Conservation (phyloP, 2,113 vertebrate species). For the Sinocyclocheilus anshuiensis region DNA sequence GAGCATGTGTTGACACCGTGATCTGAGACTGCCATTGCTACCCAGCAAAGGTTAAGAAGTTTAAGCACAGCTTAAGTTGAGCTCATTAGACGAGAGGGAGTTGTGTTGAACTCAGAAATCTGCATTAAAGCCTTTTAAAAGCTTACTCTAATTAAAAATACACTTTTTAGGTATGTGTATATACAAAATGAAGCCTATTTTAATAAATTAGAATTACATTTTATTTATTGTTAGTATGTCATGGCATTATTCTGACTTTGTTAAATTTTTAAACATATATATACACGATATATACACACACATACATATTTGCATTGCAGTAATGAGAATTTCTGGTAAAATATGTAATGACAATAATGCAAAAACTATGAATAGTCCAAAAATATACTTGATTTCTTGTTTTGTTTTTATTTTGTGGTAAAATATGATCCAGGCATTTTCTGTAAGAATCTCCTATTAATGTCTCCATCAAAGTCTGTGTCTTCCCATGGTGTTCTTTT, state of each 20-base stretch:
- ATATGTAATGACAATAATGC: neutral
- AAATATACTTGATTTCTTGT: neutral
- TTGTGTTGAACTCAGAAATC: neutral
- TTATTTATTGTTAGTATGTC: neutral
- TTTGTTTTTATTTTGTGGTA: neutral
- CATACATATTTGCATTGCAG: too few relatives aligned
- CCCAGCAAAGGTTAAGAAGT: constrained; percentile 86
- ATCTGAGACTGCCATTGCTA: constrained; percentile 21
- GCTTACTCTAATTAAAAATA: neutral
- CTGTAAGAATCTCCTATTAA: neutral
- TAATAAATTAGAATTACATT: neutral
- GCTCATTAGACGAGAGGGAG: constrained; percentile 80
- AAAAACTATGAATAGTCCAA: neutral
- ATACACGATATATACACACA: too few relatives aligned
- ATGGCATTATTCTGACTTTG: too few relatives aligned
- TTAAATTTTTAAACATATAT: too few relatives aligned
- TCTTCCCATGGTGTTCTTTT: constrained; percentile 12
- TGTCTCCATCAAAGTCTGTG: constrained; percentile 6
- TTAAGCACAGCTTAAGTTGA: constrained; percentile 87
- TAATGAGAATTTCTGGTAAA: too few relatives aligned
- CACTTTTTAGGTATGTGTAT: neutral
- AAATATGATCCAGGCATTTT: neutral
- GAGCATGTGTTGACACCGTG: constrained; percentile 19
- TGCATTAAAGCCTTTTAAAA: constrained; percentile 10
- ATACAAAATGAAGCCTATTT: neutral